Evolutionary conservation across 2,888 invertebrate species (phyloP), one percentile per base, ranked within the genome.

Genomic region (Idaea biselata): DNA sequence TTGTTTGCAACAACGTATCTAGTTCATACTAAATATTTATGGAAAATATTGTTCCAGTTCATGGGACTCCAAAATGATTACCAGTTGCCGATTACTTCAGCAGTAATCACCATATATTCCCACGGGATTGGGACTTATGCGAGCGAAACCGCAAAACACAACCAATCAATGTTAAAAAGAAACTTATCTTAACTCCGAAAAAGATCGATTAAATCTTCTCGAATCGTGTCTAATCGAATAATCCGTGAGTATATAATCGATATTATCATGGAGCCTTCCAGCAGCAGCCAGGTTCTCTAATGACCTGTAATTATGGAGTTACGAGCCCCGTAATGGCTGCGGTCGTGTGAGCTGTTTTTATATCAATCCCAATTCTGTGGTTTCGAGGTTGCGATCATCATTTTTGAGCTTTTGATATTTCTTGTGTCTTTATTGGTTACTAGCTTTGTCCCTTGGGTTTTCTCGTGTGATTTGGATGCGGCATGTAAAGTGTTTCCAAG

Each of bases 241-340:
- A 44, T 44, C 44, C 44, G 14, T 44, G 8, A 44, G 44, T 44
- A 44, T 44, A 44, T 44, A 44, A 44, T 44, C 44, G 44, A 44
- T 44, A 44, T 11, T 8, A 44, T 44, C 44, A 14, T 44, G 44
- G 11, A 14, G 44, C 44, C 44, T 78, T 75, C 75, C 84, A 80
- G 84, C 81, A 83, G 87, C 87, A 81, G 76, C 74, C 74, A 71
- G 73, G 69, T 74, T 67, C 75, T 80, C 86, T 91, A 91, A 91
- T 91, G 89, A 88, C 88, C 82, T 81, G 86, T 89, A 91, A 91
- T 56, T 56, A 56, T 16, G 14, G 44, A 32, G 32, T 91, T 90
- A 89, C 88, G 83, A 63, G 54, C 14, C 1, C 31, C 6, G 67
- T 58, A 67, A 63, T 31, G 57, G 31, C 60, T 11, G 53, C 32